Conservation (phyloP, 2,888 invertebrate genomes). For the Hypena proboscidalis region DNA sequence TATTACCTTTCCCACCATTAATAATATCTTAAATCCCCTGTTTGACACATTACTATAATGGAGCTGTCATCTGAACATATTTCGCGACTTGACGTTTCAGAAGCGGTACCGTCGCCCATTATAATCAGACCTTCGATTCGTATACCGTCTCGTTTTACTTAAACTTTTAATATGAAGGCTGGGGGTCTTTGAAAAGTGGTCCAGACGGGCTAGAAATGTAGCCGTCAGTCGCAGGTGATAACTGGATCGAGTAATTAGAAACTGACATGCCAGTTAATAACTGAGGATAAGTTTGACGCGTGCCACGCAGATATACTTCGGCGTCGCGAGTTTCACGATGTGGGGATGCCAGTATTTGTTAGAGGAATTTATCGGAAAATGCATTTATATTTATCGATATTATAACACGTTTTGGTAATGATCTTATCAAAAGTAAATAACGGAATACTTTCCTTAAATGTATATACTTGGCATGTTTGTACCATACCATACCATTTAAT, state of each 20-base stretch:
- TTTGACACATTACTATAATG: conserved; percentile 64
- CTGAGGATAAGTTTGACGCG: conserved; percentile 69
- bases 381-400: too few relatives aligned
- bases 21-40: conserved; percentile 49
- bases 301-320: conserved; percentile 46
- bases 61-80: conserved; percentile 68
- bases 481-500: too few relatives aligned
- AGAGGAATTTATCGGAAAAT: too few relatives aligned
- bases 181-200: conserved; percentile 48
- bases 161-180: conserved; percentile 13
- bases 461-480: too few relatives aligned
- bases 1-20: conserved; percentile 46
- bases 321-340: conserved; percentile 27
- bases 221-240: conserved; percentile 82
- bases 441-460: too few relatives aligned
- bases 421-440: too few relatives aligned
- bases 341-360: too few relatives aligned
- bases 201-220: conserved; percentile 47
- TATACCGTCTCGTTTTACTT: conserved; percentile 16
- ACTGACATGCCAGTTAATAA: conserved; percentile 76
- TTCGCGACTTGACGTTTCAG: conserved; percentile 52
- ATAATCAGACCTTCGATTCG: conserved; percentile 37
- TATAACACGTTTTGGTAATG: too few relatives aligned
- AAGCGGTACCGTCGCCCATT: conserved; percentile 39
- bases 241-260: conserved; percentile 80